These are phyloP conservation scores for Acanthosepion lycidas DNA, from an alignment of 2,888 invertebrate species.

Conservation along the genomic window DNA sequence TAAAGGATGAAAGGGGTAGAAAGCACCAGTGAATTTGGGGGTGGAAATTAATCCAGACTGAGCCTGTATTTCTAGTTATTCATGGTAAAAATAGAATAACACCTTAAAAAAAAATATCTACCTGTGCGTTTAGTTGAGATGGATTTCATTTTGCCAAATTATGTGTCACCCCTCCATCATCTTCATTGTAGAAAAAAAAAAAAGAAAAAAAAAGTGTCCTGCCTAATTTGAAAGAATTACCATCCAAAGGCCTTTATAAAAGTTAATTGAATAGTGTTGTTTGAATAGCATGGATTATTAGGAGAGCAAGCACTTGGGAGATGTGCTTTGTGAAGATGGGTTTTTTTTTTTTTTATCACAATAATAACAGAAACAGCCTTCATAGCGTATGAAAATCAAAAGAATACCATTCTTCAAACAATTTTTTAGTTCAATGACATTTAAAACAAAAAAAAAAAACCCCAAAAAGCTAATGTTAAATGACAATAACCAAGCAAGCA, in stretches of 20 bases:
- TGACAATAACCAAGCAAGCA: background rate
- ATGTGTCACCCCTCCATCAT: background rate
- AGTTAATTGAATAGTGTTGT: background rate
- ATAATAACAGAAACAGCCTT: background rate
- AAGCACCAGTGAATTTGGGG: background rate
- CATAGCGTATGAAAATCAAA: background rate
- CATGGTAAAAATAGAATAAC: background rate
- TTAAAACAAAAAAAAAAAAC: background rate
- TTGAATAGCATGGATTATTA: background rate
- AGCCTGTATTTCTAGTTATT: background rate
- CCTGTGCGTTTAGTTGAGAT: slow-evolving; percentile 22
- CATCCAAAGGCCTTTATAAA: background rate
- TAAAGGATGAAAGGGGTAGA: background rate
- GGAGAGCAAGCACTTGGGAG: background rate
- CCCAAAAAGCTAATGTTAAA: background rate
- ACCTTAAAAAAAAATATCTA: background rate
- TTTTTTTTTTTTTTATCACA: background rate
- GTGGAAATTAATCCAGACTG: background rate
- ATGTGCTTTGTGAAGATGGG: background rate
- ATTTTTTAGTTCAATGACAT: background rate
- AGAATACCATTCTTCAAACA: background rate
- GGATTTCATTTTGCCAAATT: background rate
- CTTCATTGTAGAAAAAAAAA: background rate
- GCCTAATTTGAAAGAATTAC: background rate
- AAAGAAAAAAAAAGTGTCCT: background rate